Conservation (phyloP, 2,797 vertebrate genomes). For the Gobio occitaniae region DNA sequence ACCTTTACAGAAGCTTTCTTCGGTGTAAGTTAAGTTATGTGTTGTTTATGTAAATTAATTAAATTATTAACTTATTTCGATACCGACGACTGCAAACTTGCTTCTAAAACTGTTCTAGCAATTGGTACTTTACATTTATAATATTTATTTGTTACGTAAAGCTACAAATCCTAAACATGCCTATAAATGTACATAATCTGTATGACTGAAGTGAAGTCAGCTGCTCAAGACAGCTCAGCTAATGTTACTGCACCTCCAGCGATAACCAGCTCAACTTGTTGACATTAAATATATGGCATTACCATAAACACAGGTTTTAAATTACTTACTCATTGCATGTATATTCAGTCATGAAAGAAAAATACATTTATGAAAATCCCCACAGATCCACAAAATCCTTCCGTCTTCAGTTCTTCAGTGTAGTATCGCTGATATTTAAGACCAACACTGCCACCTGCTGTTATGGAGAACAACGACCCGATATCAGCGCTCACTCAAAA, state of each 20-base stretch:
- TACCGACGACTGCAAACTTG: not conserved
- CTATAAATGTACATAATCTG: not conserved
- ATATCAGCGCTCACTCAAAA: not conserved
- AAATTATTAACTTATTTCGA: not conserved
- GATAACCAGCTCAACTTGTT: not conserved
- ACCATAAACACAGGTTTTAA: not conserved
- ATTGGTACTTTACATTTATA: not conserved
- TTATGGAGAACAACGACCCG: not conserved
- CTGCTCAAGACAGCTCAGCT: not conserved
- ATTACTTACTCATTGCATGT: constrained; percentile 28
- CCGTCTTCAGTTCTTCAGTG: not conserved
- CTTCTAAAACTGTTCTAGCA: not conserved
- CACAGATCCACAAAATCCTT: not conserved
- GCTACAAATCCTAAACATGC: not conserved
- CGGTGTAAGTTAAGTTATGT: not conserved
- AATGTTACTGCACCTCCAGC: not conserved
- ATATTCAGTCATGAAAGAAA: not conserved
- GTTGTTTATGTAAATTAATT: not conserved
- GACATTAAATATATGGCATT: not conserved
- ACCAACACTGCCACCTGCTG: constrained; percentile 11
- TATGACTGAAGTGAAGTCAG: not conserved
- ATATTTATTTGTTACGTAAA: not conserved
- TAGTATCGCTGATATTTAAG: not conserved
- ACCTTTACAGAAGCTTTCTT: not conserved
- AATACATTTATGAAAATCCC: constrained; percentile 24